phyloP scores from a whole-genome alignment of 2,888 invertebrate species.

The Athalia cordata region DNA sequence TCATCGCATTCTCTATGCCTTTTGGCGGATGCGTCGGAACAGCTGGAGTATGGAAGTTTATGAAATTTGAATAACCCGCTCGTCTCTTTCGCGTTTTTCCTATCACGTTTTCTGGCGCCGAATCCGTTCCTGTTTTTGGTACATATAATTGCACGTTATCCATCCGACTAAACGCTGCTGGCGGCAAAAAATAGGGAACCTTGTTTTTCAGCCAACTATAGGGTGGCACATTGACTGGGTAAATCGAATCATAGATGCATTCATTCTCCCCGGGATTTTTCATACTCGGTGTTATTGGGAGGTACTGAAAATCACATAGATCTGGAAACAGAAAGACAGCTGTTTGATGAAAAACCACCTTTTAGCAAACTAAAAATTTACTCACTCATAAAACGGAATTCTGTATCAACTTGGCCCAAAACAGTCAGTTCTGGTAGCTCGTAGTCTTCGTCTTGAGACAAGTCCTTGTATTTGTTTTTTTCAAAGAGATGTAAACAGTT shows the following conservation, averaged over 20 bases:
- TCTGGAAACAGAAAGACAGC: constrained; percentile 75
- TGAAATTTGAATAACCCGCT: constrained; percentile 78
- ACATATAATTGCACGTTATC: constrained; percentile 76
- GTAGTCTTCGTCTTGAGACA: constrained; percentile 68
- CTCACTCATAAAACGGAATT: constrained; percentile 82
- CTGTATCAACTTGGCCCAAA: constrained; percentile 78
- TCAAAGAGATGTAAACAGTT: constrained; percentile 35
- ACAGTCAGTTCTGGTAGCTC: constrained; percentile 73
- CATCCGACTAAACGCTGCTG: constrained; percentile 85
- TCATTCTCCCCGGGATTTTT: constrained; percentile 72
- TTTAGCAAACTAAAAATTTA: constrained; percentile 48
- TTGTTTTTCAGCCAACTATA: constrained; percentile 77
- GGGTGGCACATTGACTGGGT: constrained; percentile 77
- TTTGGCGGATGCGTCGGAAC: constrained; percentile 80
- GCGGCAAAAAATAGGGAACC: constrained; percentile 83
- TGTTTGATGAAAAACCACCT: constrained; percentile 27
- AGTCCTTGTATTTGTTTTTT: constrained; percentile 58
- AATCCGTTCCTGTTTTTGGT: constrained; percentile 65
- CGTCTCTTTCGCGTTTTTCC: constrained; percentile 76
- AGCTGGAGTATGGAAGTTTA: constrained; percentile 79
- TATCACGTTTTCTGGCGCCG: constrained; percentile 70
- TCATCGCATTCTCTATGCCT: constrained; percentile 76
- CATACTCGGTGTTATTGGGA: constrained; percentile 80
- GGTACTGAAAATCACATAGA: constrained; percentile 93
- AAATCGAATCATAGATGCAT: constrained; percentile 79